Evolutionary conservation across 2,797 vertebrate species (phyloP), one percentile per base, ranked within the genome.

Genomic region (Megalops cyprinoides): DNA sequence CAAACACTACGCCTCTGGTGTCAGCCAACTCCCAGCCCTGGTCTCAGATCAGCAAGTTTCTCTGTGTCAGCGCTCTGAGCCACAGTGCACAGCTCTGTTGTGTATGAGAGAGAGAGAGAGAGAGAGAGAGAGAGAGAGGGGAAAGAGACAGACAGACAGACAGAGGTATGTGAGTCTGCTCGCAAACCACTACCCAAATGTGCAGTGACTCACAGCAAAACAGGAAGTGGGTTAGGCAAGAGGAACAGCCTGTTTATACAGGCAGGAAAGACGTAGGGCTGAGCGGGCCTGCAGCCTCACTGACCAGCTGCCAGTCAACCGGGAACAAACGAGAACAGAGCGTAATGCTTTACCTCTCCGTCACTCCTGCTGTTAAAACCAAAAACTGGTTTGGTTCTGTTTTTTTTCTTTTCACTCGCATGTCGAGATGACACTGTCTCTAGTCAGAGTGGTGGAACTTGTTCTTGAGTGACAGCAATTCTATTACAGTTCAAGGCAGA

Each of bases 151-250:
- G 73, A 74, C 53, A 74, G 58, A 73, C 25, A 20, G 53, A 34
- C 44, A 25, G 44, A 79, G 69, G 44, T 23, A 67, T 65, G 14
- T 28, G 65, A 10, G 1, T 75, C 60, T 69, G 58, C 75, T 39
- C 58, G 71, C 65, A 71, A 71, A n/a, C 58, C 49, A 55, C 80
- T 76, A 74, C 48, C 62, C 25, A 25, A 81, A 77, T 44, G 5
- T 69, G 46, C 42, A 77, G 58, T 58, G 78, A 76, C 74, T 51
- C 44, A 48, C 56, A 44, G 79, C 51, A 73, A 81, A 77, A 77
- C 75, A 71, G 62, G 62, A 80, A 73, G 60, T 37, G 74, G 58
- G 60, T n/a, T 80, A 76, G 71, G 44, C 49, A 56, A 76, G 74
- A 48, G 25, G 58, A 58, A 69, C 28, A 37, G 51, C 46, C 78